Percentiles rank a stretch among this genome's conserved stretches.
These are phyloP conservation scores for Hemicrepidius hirtus DNA, from an alignment of 2,888 invertebrate species.

Conservation along the genomic window DNA sequence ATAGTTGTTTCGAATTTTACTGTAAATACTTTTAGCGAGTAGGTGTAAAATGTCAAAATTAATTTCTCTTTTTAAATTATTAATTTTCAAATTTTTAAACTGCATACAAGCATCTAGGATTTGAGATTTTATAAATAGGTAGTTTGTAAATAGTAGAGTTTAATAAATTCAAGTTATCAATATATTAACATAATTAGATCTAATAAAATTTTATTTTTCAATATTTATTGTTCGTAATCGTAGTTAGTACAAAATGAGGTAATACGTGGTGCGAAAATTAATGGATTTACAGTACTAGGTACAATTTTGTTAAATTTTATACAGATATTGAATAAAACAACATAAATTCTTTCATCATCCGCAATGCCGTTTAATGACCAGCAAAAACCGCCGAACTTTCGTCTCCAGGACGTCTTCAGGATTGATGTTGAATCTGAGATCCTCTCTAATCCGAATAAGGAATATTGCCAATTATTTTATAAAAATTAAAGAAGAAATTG, in stretches of 20 bases:
- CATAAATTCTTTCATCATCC: no score
- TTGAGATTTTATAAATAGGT: constrained; percentile 64
- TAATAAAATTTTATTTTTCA: constrained; percentile 50
- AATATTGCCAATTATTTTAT: no score
- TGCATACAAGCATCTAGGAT: constrained; percentile 71
- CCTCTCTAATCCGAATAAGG: no score
- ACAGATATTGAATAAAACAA: no score
- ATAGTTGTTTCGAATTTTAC: constrained; percentile 58
- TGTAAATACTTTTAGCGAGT: constrained; percentile 55
- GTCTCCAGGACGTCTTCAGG: no score
- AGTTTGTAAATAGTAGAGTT: constrained; percentile 51
- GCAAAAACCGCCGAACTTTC: no score
- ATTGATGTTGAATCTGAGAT: no score
- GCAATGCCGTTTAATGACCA: no score
- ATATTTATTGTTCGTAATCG: constrained; percentile 46
- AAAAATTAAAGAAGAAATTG: no score
- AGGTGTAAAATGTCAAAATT: constrained; percentile 54
- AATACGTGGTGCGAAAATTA: constrained; percentile 12
- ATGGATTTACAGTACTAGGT: no score
- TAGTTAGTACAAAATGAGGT: constrained; percentile 28
- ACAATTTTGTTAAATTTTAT: no score
- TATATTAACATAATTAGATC: constrained; percentile 41
- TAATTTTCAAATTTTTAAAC: constrained; percentile 62
- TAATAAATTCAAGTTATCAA: constrained; percentile 41
- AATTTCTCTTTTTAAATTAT: constrained; percentile 55